Evolutionary conservation across 1,140 invertebrate genomes (phyloP).

Genomic region (Solen grandis): DNA sequence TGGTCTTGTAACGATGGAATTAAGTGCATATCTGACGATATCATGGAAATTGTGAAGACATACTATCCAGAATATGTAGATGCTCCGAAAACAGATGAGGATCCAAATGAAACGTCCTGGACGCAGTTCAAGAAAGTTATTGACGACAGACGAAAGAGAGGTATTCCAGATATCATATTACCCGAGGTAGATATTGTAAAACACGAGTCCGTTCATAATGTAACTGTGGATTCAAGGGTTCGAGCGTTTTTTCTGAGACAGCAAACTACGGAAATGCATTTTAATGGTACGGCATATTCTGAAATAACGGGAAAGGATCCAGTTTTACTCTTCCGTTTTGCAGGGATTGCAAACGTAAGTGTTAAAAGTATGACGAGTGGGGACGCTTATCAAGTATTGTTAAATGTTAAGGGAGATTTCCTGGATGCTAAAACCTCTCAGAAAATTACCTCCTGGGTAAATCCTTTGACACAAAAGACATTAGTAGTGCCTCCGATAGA

Average conservation of each 20-base stretch:
- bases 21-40: constrained; percentile 50
- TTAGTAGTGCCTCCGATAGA: background rate
- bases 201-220: background rate
- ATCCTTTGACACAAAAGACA: constrained; percentile 8
- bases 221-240: constrained; percentile 39
- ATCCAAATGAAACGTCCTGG: constrained; percentile 62
- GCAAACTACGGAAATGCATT: background rate
- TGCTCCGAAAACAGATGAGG: constrained; percentile 49
- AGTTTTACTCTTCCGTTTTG: constrained; percentile 18
- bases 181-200: constrained; percentile 40
- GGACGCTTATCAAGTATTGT: background rate
- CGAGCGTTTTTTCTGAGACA: constrained; percentile 9
- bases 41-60: constrained; percentile 23
- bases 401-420: background rate
- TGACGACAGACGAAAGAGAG: constrained; percentile 41
- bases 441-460: background rate
- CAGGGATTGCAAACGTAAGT: background rate
- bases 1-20: constrained; percentile 55
- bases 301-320: constrained; percentile 49
- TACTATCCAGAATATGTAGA: constrained; percentile 36
- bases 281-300: constrained; percentile 47
- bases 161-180: constrained; percentile 56
- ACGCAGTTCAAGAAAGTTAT: constrained; percentile 53
- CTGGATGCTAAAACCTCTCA: background rate
- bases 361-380: background rate